Percentiles rank a stretch among this genome's conserved stretches.
Conservation (phyloP, 2,888 invertebrate species). For the Rhagium mordax region DNA sequence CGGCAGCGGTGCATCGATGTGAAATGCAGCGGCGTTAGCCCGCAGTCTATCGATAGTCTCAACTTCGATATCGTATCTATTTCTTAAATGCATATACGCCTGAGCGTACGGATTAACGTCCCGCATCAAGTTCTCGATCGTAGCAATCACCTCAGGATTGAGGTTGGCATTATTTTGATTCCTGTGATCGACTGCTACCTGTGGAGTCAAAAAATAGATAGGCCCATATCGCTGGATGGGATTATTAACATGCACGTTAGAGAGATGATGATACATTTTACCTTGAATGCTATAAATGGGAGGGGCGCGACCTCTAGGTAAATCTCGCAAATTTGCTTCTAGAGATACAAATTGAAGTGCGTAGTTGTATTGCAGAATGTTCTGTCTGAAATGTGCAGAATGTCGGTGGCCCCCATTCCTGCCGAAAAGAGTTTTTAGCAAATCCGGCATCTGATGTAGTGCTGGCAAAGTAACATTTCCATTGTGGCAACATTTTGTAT, state of each 20-base stretch:
- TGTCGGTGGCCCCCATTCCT: background rate
- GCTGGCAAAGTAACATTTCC: background rate
- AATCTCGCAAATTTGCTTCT: background rate
- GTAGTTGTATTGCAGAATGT: background rate
- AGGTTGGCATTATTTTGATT: background rate
- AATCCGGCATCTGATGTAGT: background rate
- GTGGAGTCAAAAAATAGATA: background rate
- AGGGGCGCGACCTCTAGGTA: background rate
- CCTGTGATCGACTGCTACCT: background rate
- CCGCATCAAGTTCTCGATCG: background rate
- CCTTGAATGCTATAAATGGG: background rate
- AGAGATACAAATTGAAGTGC: constrained; percentile 4
- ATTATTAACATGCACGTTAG: background rate
- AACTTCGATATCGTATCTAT: background rate
- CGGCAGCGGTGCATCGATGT: background rate
- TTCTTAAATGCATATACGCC: constrained; percentile 2
- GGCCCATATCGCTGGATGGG: background rate
- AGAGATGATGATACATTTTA: background rate
- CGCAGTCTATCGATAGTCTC: background rate
- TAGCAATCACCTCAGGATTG: background rate
- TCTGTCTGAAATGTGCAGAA: background rate
- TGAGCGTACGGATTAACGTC: background rate
- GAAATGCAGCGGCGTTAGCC: background rate
- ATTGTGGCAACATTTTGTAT: background rate
- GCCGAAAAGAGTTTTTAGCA: background rate